Conservation (phyloP, 1,140 invertebrate species). For the Caenorhabditis briggsae region DNA sequence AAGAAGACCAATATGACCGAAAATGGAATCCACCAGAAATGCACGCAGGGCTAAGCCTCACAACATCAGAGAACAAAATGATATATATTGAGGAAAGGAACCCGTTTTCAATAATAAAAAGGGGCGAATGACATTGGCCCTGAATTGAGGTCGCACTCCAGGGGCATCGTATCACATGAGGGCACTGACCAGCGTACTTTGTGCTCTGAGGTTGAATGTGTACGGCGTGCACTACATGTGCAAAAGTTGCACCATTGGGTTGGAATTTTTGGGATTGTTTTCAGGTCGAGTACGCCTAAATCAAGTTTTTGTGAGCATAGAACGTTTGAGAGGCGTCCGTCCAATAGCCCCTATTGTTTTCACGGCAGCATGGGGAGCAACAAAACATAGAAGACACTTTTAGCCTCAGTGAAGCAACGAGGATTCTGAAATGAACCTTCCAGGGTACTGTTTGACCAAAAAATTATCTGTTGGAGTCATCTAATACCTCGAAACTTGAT, state of each 20-base stretch:
- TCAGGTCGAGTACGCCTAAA: not conserved
- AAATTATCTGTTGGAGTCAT: not conserved
- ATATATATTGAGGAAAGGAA: slow-evolving; percentile 41
- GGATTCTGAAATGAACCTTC: not conserved
- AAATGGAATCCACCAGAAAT: not conserved
- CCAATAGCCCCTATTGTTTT: not conserved
- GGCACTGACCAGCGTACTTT: slow-evolving; percentile 31
- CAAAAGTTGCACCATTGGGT: not conserved
- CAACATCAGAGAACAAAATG: slow-evolving; percentile 41
- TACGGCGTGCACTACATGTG: not conserved
- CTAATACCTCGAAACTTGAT: slow-evolving; percentile 13
- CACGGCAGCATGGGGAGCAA: not conserved
- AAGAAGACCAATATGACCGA: not conserved
- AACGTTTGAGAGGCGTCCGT: not conserved
- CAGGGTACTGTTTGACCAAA: not conserved
- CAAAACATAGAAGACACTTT: not conserved
- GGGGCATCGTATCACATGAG: slow-evolving; percentile 16
- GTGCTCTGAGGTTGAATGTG: slow-evolving; percentile 18
- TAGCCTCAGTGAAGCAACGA: not conserved
- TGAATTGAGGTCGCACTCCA: slow-evolving; percentile 33
- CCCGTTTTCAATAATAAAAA: slow-evolving; percentile 55
- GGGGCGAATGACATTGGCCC: not conserved
- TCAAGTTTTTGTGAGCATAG: not conserved
- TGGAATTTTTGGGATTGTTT: not conserved
- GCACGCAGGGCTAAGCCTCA: not conserved